Conservation (phyloP, 2,113 vertebrate species). For the Cochlearius cochlearius region DNA sequence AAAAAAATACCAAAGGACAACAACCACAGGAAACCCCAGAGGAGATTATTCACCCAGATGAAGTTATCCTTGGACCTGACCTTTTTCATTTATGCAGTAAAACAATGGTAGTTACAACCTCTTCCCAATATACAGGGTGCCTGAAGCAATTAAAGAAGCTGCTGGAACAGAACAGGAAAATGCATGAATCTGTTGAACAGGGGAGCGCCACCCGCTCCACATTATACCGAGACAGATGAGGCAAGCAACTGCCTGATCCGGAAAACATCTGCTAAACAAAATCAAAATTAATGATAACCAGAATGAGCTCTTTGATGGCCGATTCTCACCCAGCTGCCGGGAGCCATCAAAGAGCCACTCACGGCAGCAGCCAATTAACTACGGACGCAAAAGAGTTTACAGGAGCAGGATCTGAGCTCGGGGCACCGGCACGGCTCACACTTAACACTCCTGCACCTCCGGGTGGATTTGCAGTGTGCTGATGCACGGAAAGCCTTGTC, state of each 20-base stretch:
- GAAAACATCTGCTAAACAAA: conserved; percentile 74
- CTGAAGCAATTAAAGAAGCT: conserved; percentile 40
- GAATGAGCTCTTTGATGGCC: conserved; percentile 30
- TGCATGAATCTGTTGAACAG: conserved; percentile 5
- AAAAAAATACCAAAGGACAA: too few species aligned
- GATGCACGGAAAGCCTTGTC: background rate
- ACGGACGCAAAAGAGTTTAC: background rate
- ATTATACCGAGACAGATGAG: conserved; percentile 15
- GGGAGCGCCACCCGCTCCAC: conserved; percentile 4
- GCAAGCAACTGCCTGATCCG: background rate
- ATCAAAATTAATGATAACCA: conserved; percentile 65
- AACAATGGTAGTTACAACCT: background rate
- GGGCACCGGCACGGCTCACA: background rate
- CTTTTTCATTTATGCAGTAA: background rate
- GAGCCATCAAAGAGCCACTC: conserved; percentile 24
- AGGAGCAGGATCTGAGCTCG: background rate
- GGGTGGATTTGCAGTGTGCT: background rate
- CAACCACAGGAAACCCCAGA: background rate
- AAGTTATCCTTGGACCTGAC: background rate
- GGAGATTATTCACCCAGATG: background rate
- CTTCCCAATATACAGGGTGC: background rate
- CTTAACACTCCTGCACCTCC: background rate
- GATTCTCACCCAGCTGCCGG: conserved; percentile 51
- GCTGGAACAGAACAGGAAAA: background rate
- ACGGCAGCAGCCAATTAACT: conserved; percentile 4